These are phyloP conservation scores for Halcyon malimbica DNA, from an alignment of 2,113 vertebrate species.

Conservation along the genomic window DNA sequence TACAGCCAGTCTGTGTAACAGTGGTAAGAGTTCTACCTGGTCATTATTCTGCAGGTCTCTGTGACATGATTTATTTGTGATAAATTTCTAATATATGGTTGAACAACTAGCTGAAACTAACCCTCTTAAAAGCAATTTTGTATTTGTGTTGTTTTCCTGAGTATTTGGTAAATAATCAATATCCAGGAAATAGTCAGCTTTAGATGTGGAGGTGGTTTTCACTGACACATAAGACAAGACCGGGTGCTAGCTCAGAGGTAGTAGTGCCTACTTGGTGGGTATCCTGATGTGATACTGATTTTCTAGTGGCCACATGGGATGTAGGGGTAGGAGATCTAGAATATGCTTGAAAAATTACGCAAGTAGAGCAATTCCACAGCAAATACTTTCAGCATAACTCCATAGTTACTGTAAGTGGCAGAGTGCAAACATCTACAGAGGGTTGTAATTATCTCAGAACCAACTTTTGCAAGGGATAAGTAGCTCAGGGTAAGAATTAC, in stretches of 20 bases:
- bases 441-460: neutral
- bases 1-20: neutral
- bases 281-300: neutral
- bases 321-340: neutral
- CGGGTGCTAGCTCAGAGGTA: neutral
- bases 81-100: neutral
- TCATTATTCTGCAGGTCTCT: neutral
- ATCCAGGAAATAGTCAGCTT: neutral
- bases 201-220: neutral
- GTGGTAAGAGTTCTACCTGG: neutral
- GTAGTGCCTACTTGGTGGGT: neutral
- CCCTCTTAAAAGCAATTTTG: neutral
- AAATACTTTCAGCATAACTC: neutral
- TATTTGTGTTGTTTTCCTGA: neutral
- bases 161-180: neutral
- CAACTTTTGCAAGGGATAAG: neutral
- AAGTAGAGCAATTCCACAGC: neutral
- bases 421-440: neutral
- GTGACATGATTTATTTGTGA: neutral
- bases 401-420: neutral
- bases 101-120: neutral
- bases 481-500: conserved; percentile 1
- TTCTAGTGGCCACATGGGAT: rapidly evolving
- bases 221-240: neutral
- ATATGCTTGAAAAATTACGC: neutral